phyloP scores from a whole-genome alignment of 2,113 vertebrate species.

The Labeo rohita region DNA sequence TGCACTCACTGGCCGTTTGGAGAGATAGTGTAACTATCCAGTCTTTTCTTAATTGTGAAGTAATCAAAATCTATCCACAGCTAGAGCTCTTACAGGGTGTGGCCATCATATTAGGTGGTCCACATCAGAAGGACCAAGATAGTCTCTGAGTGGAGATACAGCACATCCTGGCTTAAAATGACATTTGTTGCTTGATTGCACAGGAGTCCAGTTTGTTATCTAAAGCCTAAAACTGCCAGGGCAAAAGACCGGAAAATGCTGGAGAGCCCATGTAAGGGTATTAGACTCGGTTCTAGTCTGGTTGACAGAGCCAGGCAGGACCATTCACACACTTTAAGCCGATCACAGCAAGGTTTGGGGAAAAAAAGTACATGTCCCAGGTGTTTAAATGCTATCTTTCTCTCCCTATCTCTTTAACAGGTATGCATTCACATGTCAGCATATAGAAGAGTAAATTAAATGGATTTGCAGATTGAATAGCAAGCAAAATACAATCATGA shows the following conservation, averaged over 20 bases:
- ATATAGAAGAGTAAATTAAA: not conserved
- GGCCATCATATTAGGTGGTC: constrained; percentile 66
- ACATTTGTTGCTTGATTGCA: constrained; percentile 74
- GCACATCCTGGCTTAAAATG: constrained; percentile 63
- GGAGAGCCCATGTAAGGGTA: constrained; percentile 57
- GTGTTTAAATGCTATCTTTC: constrained; percentile 22
- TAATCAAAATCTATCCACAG: constrained; percentile 54
- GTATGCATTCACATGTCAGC: not conserved
- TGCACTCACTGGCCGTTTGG: not conserved
- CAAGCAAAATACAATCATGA: not conserved
- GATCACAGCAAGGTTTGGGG: not conserved
- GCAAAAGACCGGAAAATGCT: constrained; percentile 60
- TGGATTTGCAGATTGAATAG: not conserved
- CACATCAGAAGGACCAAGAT: constrained; percentile 68
- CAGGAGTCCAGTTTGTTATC: constrained; percentile 72
- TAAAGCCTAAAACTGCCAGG: constrained; percentile 72
- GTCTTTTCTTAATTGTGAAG: constrained; percentile 61
- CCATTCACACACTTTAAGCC: constrained; percentile 28
- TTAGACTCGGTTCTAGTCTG: constrained; percentile 53
- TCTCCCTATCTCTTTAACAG: not conserved
- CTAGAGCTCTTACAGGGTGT: constrained; percentile 41
- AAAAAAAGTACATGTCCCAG: constrained; percentile 27
- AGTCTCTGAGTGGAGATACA: constrained; percentile 67
- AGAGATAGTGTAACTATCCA: constrained; percentile 29
- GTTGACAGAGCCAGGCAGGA: constrained; percentile 14